phyloP scores from a whole-genome alignment of 2,797 vertebrate genomes.

The Myiothlypis coronata region DNA sequence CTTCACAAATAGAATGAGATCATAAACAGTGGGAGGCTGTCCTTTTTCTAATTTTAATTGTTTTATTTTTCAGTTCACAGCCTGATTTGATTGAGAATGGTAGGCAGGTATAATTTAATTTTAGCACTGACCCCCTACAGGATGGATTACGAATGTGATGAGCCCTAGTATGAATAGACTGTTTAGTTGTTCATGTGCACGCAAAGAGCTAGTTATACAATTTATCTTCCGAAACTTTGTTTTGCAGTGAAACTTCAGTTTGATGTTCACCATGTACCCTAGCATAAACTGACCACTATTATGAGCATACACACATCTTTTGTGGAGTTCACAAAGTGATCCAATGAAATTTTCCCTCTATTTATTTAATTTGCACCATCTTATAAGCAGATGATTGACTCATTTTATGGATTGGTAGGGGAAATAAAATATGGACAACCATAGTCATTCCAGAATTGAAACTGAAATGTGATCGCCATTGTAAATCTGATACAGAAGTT shows the following conservation, averaged over 20 bases:
- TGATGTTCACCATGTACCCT: background rate
- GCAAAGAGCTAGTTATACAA: background rate
- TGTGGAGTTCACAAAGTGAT: background rate
- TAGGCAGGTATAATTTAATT: conserved; percentile 63
- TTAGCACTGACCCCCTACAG: conserved; percentile 48
- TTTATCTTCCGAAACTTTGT: background rate
- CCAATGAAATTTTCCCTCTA: background rate
- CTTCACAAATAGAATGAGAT: conserved; percentile 48
- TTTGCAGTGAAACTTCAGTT: background rate
- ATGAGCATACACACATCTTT: background rate
- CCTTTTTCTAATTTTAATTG: conserved; percentile 63
- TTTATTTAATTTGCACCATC: conserved; percentile 9
- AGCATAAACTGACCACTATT: background rate
- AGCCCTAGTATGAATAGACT: conserved; percentile 12
- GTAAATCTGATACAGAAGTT: background rate
- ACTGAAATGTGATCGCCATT: background rate
- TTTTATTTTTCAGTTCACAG: conserved; percentile 60
- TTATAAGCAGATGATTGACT: conserved; percentile 37
- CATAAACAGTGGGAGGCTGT: conserved; percentile 49
- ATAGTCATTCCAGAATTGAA: background rate
- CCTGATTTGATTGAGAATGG: conserved; percentile 57
- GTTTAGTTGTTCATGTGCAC: conserved; percentile 9
- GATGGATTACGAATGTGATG: conserved; percentile 27
- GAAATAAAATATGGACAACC: conserved; percentile 8
- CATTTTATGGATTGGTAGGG: conserved; percentile 48